These are phyloP conservation scores for Australoheros facetus DNA, from an alignment of 2,797 vertebrate genomes.

Conservation along the genomic window DNA sequence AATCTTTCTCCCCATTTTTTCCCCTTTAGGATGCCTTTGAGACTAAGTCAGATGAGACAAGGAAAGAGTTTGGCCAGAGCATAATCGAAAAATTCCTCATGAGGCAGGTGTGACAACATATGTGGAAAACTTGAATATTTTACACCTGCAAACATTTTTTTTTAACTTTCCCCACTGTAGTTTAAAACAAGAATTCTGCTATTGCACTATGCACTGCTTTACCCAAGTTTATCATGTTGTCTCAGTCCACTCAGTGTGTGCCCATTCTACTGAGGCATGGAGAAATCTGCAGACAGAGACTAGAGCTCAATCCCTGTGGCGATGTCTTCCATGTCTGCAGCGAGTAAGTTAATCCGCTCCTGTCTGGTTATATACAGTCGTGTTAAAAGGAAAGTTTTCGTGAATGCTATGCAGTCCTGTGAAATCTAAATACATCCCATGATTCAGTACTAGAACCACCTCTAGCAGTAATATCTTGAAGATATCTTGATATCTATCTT, in stretches of 20 bases:
- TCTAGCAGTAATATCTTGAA: too few species aligned
- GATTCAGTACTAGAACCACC: too few species aligned
- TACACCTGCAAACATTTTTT: neutral
- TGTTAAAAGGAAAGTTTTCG: neutral
- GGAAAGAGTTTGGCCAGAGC: slow-evolving; percentile 71
- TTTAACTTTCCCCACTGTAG: neutral
- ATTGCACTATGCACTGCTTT: neutral
- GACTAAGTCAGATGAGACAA: slow-evolving; percentile 75
- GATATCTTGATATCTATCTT: too few species aligned
- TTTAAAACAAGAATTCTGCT: neutral
- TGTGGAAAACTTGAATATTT: neutral
- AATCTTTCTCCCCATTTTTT: neutral
- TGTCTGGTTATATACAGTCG: neutral
- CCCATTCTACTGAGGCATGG: slow-evolving; percentile 54
- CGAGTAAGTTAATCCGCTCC: slow-evolving; percentile 71
- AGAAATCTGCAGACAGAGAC: slow-evolving; percentile 61
- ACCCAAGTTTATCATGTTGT: neutral
- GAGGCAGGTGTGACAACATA: slow-evolving; percentile 67
- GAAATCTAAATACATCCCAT: too few species aligned
- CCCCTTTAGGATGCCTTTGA: slow-evolving; percentile 80
- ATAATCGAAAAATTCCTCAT: slow-evolving; percentile 79
- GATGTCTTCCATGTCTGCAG: slow-evolving; percentile 81
- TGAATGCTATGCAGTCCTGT: neutral
- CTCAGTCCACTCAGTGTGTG: slow-evolving; percentile 77
- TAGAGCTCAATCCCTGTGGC: slow-evolving; percentile 69